phyloP scores from a whole-genome alignment of 2,797 vertebrate genomes.

The Botia kubotai region DNA sequence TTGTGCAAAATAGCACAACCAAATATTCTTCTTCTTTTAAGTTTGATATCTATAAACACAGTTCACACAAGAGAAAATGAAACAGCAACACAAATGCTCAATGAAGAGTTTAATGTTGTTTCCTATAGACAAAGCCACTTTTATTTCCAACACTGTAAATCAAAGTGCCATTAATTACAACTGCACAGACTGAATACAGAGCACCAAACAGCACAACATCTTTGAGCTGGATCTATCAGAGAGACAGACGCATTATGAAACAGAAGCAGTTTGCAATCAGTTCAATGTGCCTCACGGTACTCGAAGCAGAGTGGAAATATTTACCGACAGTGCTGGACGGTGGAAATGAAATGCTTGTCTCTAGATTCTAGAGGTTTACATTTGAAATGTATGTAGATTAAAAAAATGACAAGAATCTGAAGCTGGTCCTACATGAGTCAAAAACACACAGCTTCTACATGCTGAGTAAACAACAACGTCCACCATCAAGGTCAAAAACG shows the following conservation, averaged over 20 bases:
- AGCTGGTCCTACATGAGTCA: conserved; percentile 26
- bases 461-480: conserved; percentile 16
- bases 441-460: conserved; percentile 27
- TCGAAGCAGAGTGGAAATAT: background rate
- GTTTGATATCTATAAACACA: background rate
- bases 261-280: conserved; percentile 4
- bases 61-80: background rate
- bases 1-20: background rate
- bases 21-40: background rate
- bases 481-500: conserved; percentile 29
- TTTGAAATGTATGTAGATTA: background rate
- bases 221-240: conserved; percentile 20
- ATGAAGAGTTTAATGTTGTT: conserved; percentile 28
- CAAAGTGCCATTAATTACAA: conserved; percentile 49
- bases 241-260: conserved; percentile 19
- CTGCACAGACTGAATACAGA: conserved; percentile 52
- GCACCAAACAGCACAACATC: conserved; percentile 48
- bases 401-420: conserved; percentile 20
- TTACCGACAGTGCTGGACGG: background rate
- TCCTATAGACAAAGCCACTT: conserved; percentile 49
- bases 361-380: conserved; percentile 29
- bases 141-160: conserved; percentile 50
- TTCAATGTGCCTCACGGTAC: conserved; percentile 15
- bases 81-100: background rate
- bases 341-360: conserved; percentile 28